Evolutionary conservation across 2,113 vertebrate genomes (phyloP).

Genomic region (Oenanthe melanoleuca): DNA sequence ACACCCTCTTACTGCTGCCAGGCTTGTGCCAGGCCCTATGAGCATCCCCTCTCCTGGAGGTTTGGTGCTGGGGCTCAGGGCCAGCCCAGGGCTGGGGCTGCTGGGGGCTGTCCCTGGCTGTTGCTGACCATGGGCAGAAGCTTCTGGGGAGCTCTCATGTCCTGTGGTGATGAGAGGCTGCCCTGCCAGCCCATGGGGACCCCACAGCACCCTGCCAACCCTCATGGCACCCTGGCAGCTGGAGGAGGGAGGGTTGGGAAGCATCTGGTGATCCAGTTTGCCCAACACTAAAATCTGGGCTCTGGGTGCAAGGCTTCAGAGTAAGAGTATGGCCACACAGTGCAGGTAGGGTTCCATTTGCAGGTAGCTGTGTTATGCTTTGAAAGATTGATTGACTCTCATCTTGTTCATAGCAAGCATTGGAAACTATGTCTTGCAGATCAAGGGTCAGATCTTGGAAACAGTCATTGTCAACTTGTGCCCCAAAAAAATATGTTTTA

Average conservation of each 20-base stretch:
- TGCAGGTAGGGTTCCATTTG: not conserved
- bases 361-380: not conserved
- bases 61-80: not conserved
- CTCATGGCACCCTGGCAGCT: not conserved
- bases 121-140: not conserved
- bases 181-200: not conserved
- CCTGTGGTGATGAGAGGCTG: not conserved
- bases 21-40: not conserved
- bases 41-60: not conserved
- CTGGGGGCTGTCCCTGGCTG: not conserved
- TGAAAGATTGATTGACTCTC: not conserved
- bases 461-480: not conserved
- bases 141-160: not conserved
- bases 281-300: not conserved
- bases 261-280: not conserved
- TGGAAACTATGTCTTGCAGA: not conserved
- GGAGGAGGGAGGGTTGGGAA: not conserved
- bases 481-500: not conserved
- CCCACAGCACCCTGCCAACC: fast-evolving
- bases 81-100: not conserved
- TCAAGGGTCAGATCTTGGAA: not conserved
- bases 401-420: not conserved
- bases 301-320: not conserved
- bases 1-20: not conserved
- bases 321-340: not conserved